A percentile compares a stretch with the other conserved stretches of the same genome.
Evolutionary conservation across 2,888 invertebrate genomes (phyloP).

Genomic region (Ophraella communa): DNA sequence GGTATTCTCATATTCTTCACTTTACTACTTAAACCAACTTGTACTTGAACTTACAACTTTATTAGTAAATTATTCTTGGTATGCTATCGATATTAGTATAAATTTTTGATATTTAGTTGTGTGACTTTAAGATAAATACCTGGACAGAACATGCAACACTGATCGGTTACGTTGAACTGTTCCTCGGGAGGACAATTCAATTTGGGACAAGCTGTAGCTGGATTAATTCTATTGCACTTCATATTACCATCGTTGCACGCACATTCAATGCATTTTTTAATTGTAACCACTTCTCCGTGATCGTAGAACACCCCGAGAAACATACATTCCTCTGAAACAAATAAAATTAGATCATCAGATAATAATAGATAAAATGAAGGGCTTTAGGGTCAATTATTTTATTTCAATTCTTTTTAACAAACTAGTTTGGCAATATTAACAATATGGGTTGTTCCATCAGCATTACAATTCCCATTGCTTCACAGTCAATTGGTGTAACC

Average conservation of each 20-base stretch:
- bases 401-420: too few relatives aligned
- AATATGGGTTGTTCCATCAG: too few relatives aligned
- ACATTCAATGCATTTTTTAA: conserved; percentile 81
- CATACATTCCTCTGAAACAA: conserved; percentile 52
- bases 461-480: too few relatives aligned
- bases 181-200: conserved; percentile 78
- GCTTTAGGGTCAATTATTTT: too few relatives aligned
- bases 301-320: conserved; percentile 66
- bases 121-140: conserved; percentile 62
- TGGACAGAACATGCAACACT: conserved; percentile 91
- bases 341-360: too few relatives aligned
- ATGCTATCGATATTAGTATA: neutral
- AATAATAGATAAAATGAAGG: too few relatives aligned
- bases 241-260: conserved; percentile 83
- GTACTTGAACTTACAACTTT: too few relatives aligned
- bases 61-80: neutral
- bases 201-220: conserved; percentile 76
- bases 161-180: conserved; percentile 82
- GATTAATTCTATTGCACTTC: conserved; percentile 77
- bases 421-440: too few relatives aligned
- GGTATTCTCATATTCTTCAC: too few relatives aligned
- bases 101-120: neutral
- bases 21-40: too few relatives aligned
- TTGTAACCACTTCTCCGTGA: conserved; percentile 78
- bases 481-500: too few relatives aligned